Evolutionary conservation across 2,797 vertebrate genomes (phyloP).

Genomic region (Melopsittacus undulatus): DNA sequence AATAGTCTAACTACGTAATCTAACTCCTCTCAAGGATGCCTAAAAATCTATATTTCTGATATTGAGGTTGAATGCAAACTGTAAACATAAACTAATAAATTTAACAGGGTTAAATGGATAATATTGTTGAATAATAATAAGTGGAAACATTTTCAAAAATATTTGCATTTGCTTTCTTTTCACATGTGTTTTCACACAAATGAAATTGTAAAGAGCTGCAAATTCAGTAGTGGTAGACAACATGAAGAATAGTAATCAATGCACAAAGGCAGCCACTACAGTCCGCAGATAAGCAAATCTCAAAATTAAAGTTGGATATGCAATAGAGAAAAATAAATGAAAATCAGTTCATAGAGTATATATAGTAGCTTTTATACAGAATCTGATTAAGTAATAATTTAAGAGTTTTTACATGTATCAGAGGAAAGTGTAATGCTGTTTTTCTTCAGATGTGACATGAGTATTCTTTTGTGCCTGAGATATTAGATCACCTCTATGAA

Average conservation of each 20-base stretch:
- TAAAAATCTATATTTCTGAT: not conserved
- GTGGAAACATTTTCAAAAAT: not conserved
- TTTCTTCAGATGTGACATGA: not conserved
- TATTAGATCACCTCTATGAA: not conserved
- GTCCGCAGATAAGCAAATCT: not conserved
- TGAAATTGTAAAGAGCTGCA: not conserved
- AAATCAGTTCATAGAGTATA: not conserved
- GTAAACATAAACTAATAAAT: not conserved
- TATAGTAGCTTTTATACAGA: not conserved
- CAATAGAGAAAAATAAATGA: not conserved
- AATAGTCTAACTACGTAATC: not conserved
- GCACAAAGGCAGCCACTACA: not conserved
- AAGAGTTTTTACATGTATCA: not conserved
- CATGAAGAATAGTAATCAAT: not conserved
- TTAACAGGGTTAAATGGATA: not conserved
- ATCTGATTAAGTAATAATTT: not conserved
- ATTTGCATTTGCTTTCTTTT: not conserved
- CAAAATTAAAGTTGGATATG: not conserved
- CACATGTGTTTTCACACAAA: not conserved
- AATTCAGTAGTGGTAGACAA: not conserved
- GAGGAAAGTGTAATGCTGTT: not conserved
- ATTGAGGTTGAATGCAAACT: not conserved
- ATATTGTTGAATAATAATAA: not conserved
- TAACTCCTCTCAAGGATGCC: not conserved
- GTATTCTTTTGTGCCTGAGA: not conserved